A percentile compares a stretch with the other conserved stretches of the same genome.
These are phyloP conservation scores for Athalia cordata DNA, from an alignment of 2,888 invertebrate genomes.

Conservation along the genomic window DNA sequence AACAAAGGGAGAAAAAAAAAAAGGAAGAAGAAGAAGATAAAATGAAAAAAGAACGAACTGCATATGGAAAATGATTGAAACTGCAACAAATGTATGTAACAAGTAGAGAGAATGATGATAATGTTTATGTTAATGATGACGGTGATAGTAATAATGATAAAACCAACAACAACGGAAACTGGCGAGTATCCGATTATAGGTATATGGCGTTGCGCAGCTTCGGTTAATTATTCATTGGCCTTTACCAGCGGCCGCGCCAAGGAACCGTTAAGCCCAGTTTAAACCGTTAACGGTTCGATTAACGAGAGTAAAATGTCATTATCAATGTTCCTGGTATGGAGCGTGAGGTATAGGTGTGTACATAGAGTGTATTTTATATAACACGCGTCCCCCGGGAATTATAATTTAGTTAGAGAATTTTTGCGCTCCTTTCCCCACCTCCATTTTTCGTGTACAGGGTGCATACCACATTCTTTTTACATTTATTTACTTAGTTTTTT, in stretches of 20 bases:
- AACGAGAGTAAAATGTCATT: conserved; percentile 38
- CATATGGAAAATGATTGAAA: conserved; percentile 4
- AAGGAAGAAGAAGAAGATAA: background rate
- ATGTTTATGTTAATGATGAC: too few relatives aligned
- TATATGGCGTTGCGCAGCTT: background rate
- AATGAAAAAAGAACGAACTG: conserved; percentile 15
- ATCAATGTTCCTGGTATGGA: conserved; percentile 18
- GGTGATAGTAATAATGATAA: too few relatives aligned
- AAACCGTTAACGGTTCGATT: conserved; percentile 42
- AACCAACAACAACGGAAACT: conserved; percentile 6
- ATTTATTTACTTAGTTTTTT: background rate
- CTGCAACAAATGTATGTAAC: background rate
- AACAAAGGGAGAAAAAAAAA: background rate
- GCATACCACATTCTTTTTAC: too few relatives aligned
- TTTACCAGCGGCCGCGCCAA: conserved; percentile 6
- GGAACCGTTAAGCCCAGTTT: conserved; percentile 35
- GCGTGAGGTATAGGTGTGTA: background rate
- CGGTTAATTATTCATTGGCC: conserved; percentile 37
- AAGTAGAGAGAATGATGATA: too few relatives aligned
- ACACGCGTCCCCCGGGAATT: background rate
- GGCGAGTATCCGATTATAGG: background rate
- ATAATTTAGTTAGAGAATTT: background rate
- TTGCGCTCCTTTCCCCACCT: too few relatives aligned
- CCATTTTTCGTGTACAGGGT: too few relatives aligned
- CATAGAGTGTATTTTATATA: background rate